Evolutionary conservation across 2,113 vertebrate species (phyloP), one percentile per base, ranked within the genome.

Genomic region (Oenanthe melanoleuca): DNA sequence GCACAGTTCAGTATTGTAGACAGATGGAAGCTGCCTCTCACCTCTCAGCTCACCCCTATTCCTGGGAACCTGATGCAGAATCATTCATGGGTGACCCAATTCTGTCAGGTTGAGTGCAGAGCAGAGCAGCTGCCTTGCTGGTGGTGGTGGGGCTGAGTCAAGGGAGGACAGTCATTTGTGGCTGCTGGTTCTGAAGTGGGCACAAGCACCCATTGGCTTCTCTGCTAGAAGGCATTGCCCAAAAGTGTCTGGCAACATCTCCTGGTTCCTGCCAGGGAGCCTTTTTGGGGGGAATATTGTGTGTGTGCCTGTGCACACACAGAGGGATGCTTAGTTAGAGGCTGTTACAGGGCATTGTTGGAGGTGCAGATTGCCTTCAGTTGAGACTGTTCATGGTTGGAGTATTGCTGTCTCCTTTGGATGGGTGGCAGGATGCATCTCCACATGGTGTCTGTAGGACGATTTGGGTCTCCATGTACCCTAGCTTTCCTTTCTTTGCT

Each of bases 1-100:
- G 67, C 81, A 42, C 59, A 33, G 38, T 65, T 92, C 31, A 52
- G 81, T 31, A 45, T 25, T 1, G 0, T 2, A 87, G 93, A 28
- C 81, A 94, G 94, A 96, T 33, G 13, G 94, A 73, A 92, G 56
- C 87, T 93, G 89, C 92, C 85, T 95, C 81, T 96, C 81, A 33
- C 74, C 71, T 74, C 72, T 87, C 80, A 73, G 86, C 67, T 52
- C 56, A 29, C 80, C 91, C 67, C 91, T 71, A 15, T 66, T 96
- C 63, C 47, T 52, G 67, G 34, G 72, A 90, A 31, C 67, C 78
- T 28, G 74, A 8, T 80, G 37, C 52, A 74, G 63, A 86, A 86
- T 81, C 72, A 21, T 92, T 96, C 52, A 31, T 34, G 69, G 65
- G 42, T 83, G 92, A 90, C 92, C 92, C 59, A 71, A 60, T 96